Evolutionary conservation across 2,113 vertebrate species (phyloP).

Genomic region (Esox niger): DNA sequence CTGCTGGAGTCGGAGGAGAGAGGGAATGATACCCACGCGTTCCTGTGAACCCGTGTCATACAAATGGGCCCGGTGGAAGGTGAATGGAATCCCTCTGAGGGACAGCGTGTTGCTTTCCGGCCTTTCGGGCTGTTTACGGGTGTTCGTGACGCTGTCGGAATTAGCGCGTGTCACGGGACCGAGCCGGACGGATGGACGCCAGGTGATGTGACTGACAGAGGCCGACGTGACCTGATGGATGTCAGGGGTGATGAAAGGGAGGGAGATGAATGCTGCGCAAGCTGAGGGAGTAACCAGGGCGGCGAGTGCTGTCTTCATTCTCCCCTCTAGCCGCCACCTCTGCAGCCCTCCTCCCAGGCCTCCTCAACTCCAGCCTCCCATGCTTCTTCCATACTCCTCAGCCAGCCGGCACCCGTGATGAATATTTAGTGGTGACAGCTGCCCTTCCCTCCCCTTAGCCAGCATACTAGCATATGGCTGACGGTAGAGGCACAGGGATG

Average conservation of each 20-base stretch:
- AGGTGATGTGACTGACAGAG: too few relatives aligned
- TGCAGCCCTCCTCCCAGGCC: neutral
- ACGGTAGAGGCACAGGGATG: slow-evolving; percentile 36
- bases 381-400: neutral
- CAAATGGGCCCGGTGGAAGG: neutral
- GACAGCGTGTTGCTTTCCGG: neutral
- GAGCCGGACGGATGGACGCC: too few relatives aligned
- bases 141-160: neutral
- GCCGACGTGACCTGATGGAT: neutral
- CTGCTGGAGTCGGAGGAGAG: neutral
- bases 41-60: neutral
- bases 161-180: too few relatives aligned
- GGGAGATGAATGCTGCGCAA: neutral
- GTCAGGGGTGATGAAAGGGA: neutral
- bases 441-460: neutral
- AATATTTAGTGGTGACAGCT: slow-evolving; percentile 10
- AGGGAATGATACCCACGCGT: neutral
- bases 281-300: neutral
- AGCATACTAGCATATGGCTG: slow-evolving; percentile 1
- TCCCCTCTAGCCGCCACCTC: neutral
- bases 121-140: neutral
- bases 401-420: slow-evolving; percentile 1
- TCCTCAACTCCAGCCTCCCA: too few relatives aligned
- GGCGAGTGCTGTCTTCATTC: neutral
- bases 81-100: neutral